Evolutionary conservation across 64 coral and sea anemone genomes (phyloP).

Genomic region (Exaiptasia diaphana): DNA sequence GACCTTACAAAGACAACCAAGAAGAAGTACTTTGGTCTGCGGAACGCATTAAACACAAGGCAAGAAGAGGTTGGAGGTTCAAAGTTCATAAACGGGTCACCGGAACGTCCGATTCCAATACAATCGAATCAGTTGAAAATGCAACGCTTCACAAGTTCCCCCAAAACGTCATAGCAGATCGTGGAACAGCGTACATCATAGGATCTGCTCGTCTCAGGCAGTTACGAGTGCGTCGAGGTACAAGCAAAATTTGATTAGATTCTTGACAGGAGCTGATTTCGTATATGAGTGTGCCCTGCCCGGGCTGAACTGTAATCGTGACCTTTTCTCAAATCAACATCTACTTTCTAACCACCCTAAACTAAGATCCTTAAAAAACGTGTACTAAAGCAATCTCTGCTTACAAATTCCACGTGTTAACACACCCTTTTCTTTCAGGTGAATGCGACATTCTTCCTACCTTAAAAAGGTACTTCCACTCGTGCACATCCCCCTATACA

Average conservation of each 20-base stretch:
- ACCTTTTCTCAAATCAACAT: too few species aligned
- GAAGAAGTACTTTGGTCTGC: constrained; percentile 56
- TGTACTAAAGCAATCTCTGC: too few species aligned
- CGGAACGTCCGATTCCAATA: not conserved
- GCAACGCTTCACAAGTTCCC: constrained; percentile 37
- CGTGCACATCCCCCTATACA: constrained; percentile 28
- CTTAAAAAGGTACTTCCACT: not conserved
- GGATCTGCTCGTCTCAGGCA: constrained; percentile 62
- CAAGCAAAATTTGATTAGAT: too few species aligned
- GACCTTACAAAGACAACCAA: constrained; percentile 36
- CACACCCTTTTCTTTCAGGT: not conserved
- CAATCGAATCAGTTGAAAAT: not conserved
- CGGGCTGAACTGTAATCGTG: too few species aligned
- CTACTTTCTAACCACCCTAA: too few species aligned
- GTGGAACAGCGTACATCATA: constrained; percentile 59
- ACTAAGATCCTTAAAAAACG: too few species aligned
- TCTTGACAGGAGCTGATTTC: too few species aligned
- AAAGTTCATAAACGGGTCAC: constrained; percentile 13
- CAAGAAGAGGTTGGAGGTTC: not conserved
- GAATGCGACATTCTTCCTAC: not conserved
- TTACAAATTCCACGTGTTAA: not conserved
- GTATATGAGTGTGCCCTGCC: too few species aligned
- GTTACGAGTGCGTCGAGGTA: constrained; percentile 53
- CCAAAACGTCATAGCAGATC: constrained; percentile 55
- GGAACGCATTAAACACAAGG: not conserved